Percentiles rank a stretch among this genome's conserved stretches.
phyloP scores from a whole-genome alignment of 1,140 invertebrate genomes.

The Halictus rubicundus region DNA sequence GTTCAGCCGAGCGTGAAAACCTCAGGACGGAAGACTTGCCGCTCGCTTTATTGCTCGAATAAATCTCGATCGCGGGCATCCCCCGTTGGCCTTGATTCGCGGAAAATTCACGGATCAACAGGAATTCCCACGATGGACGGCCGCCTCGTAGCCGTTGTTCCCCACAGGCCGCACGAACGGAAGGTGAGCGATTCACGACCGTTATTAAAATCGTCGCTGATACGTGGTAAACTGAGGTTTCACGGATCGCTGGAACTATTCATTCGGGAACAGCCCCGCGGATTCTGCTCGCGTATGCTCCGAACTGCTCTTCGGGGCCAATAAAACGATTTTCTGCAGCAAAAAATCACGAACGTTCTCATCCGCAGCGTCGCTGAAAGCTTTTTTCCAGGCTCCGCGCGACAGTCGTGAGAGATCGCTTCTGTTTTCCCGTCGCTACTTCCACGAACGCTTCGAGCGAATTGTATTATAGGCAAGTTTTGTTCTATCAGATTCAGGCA shows the following conservation, averaged over 20 bases:
- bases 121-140: conserved; percentile 49
- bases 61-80: conserved; percentile 39
- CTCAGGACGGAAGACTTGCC: conserved; percentile 2
- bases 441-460: too few relatives aligned
- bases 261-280: background rate
- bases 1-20: conserved; percentile 31
- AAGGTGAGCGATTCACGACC: conserved; percentile 15
- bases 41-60: conserved; percentile 49
- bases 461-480: too few relatives aligned
- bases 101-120: conserved; percentile 54
- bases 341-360: conserved; percentile 5
- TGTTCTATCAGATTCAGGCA: too few relatives aligned
- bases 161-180: background rate
- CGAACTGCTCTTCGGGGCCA: background rate
- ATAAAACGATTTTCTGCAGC: conserved; percentile 32
- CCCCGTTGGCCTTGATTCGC: conserved; percentile 43
- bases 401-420: too few relatives aligned
- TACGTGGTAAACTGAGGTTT: conserved; percentile 26
- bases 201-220: conserved; percentile 11
- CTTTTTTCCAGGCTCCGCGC: background rate
- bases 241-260: conserved; percentile 41
- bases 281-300: background rate
- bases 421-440: too few relatives aligned
- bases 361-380: background rate
- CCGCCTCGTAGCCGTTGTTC: background rate